Conservation (phyloP, 2,797 vertebrate species). For the Dallia pectoralis region DNA sequence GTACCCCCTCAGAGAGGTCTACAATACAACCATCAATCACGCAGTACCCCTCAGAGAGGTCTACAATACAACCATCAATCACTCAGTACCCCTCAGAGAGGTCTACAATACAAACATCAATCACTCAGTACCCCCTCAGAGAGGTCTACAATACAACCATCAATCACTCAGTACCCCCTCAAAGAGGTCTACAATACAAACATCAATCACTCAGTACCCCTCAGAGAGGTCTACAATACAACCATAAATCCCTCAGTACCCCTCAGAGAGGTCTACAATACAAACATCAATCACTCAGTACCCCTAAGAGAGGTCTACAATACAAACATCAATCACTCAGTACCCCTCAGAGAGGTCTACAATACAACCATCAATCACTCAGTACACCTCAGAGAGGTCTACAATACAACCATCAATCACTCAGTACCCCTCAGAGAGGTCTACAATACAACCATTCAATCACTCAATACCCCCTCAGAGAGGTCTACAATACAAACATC, state of each 20-base stretch:
- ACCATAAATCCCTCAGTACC: slow-evolving; percentile 81
- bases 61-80: no score
- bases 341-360: slow-evolving; percentile 98
- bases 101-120: slow-evolving; percentile 91
- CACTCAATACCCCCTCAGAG: slow-evolving; percentile 97
- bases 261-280: slow-evolving; percentile 98
- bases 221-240: slow-evolving; percentile 97
- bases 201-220: slow-evolving; percentile 94
- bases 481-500: slow-evolving; percentile 91
- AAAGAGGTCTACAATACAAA: slow-evolving; percentile 95
- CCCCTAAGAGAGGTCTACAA: slow-evolving; percentile 98
- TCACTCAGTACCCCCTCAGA: slow-evolving; percentile 98
- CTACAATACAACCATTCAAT: slow-evolving; percentile 93
- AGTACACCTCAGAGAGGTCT: no score
- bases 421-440: slow-evolving; percentile 98
- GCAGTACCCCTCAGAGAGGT: no score
- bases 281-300: slow-evolving; percentile 91
- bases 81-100: slow-evolving; percentile 97
- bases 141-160: slow-evolving; percentile 96
- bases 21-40: no score
- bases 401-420: slow-evolving; percentile 99
- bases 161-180: slow-evolving; percentile 98
- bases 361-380: slow-evolving; percentile 71
- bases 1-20: no score
- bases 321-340: slow-evolving; percentile 91